A percentile compares a stretch with the other conserved stretches of the same genome.
These are phyloP conservation scores for Apis dorsata DNA, from an alignment of 1,140 invertebrate species.

Conservation along the genomic window DNA sequence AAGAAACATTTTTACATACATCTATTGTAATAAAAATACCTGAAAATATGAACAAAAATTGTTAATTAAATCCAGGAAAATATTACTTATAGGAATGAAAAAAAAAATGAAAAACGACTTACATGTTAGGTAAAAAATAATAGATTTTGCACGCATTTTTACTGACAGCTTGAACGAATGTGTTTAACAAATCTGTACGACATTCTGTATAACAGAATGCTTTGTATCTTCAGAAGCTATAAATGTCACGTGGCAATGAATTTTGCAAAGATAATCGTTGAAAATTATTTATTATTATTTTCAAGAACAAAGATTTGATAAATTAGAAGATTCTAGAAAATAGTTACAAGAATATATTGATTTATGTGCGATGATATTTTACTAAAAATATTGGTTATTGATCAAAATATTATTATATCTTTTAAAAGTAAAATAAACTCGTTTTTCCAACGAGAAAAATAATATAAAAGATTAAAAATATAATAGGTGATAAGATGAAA, in stretches of 20 bases:
- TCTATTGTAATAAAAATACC: not conserved
- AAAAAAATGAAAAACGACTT: not conserved
- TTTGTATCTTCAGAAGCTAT: constrained; percentile 5
- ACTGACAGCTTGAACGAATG: not conserved
- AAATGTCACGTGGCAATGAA: constrained; percentile 16
- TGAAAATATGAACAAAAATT: constrained; percentile 3
- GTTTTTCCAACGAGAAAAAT: too few species aligned
- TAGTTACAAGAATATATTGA: not conserved
- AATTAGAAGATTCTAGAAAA: not conserved
- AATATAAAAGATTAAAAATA: too few species aligned
- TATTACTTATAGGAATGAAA: not conserved
- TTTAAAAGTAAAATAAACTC: too few species aligned
- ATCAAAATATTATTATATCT: too few species aligned
- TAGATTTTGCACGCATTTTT: constrained; percentile 45
- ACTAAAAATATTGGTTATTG: too few species aligned
- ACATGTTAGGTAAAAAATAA: constrained; percentile 48
- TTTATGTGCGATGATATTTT: not conserved
- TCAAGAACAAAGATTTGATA: not conserved
- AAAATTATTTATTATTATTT: constrained; percentile 27
- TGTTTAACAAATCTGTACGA: constrained; percentile 21
- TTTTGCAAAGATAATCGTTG: not conserved
- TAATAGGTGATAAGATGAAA: too few species aligned
- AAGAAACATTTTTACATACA: not conserved
- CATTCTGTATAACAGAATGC: not conserved
- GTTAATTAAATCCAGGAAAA: not conserved